Percentiles rank a stretch among this genome's conserved stretches.
These are phyloP conservation scores for Sitta europaea DNA, from an alignment of 2,113 vertebrate species.

Conservation along the genomic window DNA sequence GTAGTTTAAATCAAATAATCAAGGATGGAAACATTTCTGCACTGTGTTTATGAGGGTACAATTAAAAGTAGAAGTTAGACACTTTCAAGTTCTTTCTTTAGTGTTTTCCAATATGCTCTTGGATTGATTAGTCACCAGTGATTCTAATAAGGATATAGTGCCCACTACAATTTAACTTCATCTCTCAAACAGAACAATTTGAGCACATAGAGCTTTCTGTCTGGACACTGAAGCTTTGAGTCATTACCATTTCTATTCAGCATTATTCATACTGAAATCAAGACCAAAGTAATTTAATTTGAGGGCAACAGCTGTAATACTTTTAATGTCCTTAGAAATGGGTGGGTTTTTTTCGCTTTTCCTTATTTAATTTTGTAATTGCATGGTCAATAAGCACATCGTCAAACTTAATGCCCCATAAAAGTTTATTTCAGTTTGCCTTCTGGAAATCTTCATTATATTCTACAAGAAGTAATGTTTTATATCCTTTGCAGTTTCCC, in stretches of 20 bases:
- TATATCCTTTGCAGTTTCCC: background rate
- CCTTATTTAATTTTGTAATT: background rate
- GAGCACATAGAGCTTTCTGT: background rate
- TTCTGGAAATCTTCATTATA: background rate
- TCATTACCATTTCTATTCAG: background rate
- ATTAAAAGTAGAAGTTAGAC: background rate
- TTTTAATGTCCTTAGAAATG: background rate
- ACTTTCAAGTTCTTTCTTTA: background rate
- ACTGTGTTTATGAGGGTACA: background rate
- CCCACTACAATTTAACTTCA: background rate
- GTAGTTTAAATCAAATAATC: background rate
- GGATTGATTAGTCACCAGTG: background rate
- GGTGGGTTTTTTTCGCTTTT: rapidly evolving
- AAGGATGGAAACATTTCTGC: background rate
- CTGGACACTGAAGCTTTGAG: background rate
- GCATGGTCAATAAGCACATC: background rate
- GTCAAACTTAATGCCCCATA: background rate
- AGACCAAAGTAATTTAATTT: background rate
- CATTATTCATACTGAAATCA: background rate
- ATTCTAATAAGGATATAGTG: background rate
- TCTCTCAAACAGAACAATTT: background rate
- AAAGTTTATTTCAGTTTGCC: background rate
- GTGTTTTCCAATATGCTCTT: background rate
- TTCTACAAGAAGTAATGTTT: background rate
- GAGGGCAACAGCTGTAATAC: background rate